Conservation (phyloP, 2,888 invertebrate species). For the Glyphotaelius pellucidus region DNA sequence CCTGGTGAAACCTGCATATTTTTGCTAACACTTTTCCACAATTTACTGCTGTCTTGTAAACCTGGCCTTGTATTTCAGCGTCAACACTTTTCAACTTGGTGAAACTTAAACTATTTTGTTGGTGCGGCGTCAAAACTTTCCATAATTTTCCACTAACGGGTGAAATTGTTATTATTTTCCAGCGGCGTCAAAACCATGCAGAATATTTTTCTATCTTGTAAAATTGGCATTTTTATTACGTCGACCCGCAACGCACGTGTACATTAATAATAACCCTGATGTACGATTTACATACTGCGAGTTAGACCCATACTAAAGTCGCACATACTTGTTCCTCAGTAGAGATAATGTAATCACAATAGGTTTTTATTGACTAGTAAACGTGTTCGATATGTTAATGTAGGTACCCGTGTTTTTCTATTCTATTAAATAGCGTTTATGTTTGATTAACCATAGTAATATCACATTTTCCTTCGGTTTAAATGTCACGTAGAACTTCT, state of each 20-base stretch:
- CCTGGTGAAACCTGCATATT: too few species aligned
- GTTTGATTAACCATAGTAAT: conserved; percentile 8
- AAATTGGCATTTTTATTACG: conserved; percentile 41
- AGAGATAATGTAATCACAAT: neutral
- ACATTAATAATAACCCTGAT: conserved; percentile 52
- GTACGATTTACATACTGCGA: conserved; percentile 15
- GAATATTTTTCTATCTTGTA: neutral
- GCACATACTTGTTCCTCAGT: too few species aligned
- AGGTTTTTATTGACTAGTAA: neutral
- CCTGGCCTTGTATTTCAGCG: neutral
- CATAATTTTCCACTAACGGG: neutral
- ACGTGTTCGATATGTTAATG: conserved; percentile 5
- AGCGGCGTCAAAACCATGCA: neutral
- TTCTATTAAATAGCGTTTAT: neutral
- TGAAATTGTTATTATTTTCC: neutral
- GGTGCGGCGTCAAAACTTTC: neutral
- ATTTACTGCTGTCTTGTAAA: neutral
- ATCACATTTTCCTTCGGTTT: conserved; percentile 12
- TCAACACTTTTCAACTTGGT: neutral
- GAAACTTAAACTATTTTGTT: neutral
- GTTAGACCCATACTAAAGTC: neutral
- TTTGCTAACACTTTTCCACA: neutral
- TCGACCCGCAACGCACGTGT: conserved; percentile 34
- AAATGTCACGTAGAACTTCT: neutral
- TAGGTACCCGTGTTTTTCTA: conserved; percentile 25